Evolutionary conservation across 2,113 vertebrate species (phyloP).

Genomic region (Salvator merianae): DNA sequence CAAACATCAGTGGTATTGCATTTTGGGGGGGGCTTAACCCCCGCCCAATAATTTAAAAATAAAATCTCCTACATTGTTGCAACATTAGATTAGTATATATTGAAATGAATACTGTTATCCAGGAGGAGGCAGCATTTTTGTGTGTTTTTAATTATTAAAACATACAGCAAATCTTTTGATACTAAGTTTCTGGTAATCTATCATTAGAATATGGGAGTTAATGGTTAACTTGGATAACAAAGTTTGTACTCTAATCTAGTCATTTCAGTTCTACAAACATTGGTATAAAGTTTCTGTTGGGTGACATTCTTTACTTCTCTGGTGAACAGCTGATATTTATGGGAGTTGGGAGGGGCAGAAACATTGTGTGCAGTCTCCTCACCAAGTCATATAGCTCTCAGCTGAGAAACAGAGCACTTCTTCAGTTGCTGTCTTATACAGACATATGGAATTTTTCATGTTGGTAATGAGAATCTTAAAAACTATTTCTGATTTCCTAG

Average conservation of each 20-base stretch:
- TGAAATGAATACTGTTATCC: neutral
- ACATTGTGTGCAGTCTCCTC: neutral
- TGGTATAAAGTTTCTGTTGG: neutral
- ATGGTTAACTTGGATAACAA: neutral
- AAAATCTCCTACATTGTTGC: neutral
- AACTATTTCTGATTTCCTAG: no score
- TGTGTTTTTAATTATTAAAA: neutral
- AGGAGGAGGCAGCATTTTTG: neutral
- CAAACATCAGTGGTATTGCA: neutral
- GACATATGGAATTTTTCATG: neutral
- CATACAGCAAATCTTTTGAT: neutral
- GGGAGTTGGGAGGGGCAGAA: neutral
- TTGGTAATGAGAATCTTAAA: neutral
- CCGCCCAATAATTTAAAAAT: conserved; percentile 6
- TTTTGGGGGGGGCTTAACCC: neutral
- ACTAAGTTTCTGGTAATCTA: neutral
- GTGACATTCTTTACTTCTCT: neutral
- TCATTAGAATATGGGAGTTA: neutral
- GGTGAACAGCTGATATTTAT: neutral
- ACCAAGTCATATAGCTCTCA: neutral
- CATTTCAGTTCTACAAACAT: neutral
- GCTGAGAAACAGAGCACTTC: neutral
- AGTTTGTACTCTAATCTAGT: neutral
- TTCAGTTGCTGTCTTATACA: neutral
- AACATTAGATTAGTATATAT: neutral